Percentiles rank a stretch among this genome's conserved stretches.
Conservation (phyloP, 2,797 vertebrate genomes). For the Falco naumanni region DNA sequence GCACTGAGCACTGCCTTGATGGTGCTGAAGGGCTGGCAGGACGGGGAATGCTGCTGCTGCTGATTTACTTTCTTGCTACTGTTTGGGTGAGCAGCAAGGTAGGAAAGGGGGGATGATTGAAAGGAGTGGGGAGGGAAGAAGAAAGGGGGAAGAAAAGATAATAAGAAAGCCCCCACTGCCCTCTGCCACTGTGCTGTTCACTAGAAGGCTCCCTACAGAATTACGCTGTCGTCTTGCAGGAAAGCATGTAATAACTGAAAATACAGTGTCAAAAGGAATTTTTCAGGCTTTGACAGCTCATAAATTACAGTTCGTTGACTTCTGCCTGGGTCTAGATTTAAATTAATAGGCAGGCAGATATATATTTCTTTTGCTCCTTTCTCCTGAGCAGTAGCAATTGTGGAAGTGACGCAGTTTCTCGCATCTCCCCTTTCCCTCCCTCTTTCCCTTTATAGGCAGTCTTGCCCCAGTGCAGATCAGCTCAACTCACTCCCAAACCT, state of each 20-base stretch:
- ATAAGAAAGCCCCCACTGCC: conserved; percentile 66
- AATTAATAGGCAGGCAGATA: conserved; percentile 78
- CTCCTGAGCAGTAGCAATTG: conserved; percentile 21
- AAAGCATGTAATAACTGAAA: conserved; percentile 79
- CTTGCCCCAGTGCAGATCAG: not conserved
- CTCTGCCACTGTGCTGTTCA: conserved; percentile 68
- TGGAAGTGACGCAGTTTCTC: conserved; percentile 7
- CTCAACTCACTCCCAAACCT: not conserved
- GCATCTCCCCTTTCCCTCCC: not conserved
- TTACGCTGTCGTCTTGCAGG: conserved; percentile 72
- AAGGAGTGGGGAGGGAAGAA: conserved; percentile 24
- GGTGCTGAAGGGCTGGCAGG: not conserved
- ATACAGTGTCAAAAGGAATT: conserved; percentile 80
- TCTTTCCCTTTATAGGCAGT: not conserved
- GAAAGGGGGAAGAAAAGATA: conserved; percentile 53
- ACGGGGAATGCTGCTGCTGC: not conserved
- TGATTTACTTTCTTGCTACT: not conserved
- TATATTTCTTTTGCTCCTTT: conserved; percentile 72
- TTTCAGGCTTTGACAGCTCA: conserved; percentile 80
- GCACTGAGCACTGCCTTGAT: not conserved
- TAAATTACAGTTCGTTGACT: conserved; percentile 80
- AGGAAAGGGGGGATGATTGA: conserved; percentile 25
- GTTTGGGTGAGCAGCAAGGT: not conserved
- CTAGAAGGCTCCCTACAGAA: conserved; percentile 72
- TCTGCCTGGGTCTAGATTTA: conserved; percentile 76